Evolutionary conservation across 2,888 invertebrate species (phyloP).

Genomic region (Scaptodrosophila latifasciaeformis): DNA sequence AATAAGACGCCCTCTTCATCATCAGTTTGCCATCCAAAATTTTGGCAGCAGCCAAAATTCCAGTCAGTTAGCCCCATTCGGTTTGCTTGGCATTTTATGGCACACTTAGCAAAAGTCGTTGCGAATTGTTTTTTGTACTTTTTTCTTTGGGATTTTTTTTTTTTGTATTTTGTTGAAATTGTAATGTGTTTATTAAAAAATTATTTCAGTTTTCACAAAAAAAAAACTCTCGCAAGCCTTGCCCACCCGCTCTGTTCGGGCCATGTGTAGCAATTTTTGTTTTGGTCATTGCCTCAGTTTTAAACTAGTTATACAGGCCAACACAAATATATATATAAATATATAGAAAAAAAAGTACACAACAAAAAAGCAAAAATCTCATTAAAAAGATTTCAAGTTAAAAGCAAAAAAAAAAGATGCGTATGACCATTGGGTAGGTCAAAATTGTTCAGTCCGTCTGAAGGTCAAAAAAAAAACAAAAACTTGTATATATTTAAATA

Average conservation of each 20-base stretch:
- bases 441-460: no score
- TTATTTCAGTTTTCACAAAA: slow-evolving; percentile 43
- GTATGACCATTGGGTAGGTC: no score
- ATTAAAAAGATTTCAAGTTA: no score
- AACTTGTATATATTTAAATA: not conserved
- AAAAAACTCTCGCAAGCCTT: no score
- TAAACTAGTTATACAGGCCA: slow-evolving; percentile 49
- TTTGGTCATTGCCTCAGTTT: slow-evolving; percentile 14
- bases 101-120: slow-evolving; percentile 35
- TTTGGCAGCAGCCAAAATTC: no score
- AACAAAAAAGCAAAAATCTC: no score
- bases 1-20: not conserved
- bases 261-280: slow-evolving; percentile 53
- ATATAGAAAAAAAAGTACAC: slow-evolving; percentile 26
- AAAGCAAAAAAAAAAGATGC: no score
- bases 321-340: slow-evolving; percentile 15
- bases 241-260: slow-evolving; percentile 39
- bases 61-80: not conserved
- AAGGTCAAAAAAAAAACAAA: slow-evolving; percentile 3
- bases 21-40: not conserved
- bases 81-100: slow-evolving; percentile 13
- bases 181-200: slow-evolving; percentile 64
- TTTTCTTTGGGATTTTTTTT: slow-evolving; percentile 16
- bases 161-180: slow-evolving; percentile 8
- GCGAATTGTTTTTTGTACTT: slow-evolving; percentile 50